Base-by-base conservation (phyloP, 2,797 vertebrate genomes). In the Orestias chungarensis region DNA sequence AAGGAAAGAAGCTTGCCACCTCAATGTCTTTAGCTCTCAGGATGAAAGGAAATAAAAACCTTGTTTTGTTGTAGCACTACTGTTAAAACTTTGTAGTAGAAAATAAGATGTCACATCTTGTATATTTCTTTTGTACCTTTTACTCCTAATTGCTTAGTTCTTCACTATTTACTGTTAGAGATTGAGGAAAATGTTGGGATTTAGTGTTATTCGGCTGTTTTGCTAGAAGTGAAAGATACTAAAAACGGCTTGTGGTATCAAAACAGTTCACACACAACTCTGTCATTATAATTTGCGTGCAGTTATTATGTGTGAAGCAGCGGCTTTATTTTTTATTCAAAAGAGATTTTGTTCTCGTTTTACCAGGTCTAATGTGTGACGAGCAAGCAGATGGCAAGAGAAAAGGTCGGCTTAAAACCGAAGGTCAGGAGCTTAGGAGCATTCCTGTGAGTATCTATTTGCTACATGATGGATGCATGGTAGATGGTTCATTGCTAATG, bases 371-470 rank as follows among this genome's bases (percentile, higher is more conserved):
- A 76, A 86, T 94, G 79, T 94, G 93, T 89, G 94, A 93, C 68
- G 95, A 97, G 82, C 94, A 92, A 89, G 91, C 93, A 0, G 96
- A 97, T 89, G 95, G 94, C 66, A 99, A 95, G 93, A 96, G 96
- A 90, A 98, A 99, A 93, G 96, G 96, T 81, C 94, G 96, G 74
- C 96, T 96, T 38, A 96, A 96, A 91, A 93, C 93, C 0, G 96
- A 97, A 82, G 94, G 95, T 88, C 97, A 97, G 88, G 96, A 96
- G 0, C 94, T 98, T 78, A 95, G 96, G 91, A 96, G 94, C 88
- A 98, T 99, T 88, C 97, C 97, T 1, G 97, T 98, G 94, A 97
- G 97, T 94, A 76, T 65, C 44, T 83, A 64, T 78, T 75, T 82
- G 78, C 66, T 83, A 81, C 57, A 81, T n/a, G 59, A 82, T 71